Evolutionary conservation across 2,113 vertebrate species (phyloP), one percentile per base, ranked within the genome.

Genomic region (Chaetops frenatus): DNA sequence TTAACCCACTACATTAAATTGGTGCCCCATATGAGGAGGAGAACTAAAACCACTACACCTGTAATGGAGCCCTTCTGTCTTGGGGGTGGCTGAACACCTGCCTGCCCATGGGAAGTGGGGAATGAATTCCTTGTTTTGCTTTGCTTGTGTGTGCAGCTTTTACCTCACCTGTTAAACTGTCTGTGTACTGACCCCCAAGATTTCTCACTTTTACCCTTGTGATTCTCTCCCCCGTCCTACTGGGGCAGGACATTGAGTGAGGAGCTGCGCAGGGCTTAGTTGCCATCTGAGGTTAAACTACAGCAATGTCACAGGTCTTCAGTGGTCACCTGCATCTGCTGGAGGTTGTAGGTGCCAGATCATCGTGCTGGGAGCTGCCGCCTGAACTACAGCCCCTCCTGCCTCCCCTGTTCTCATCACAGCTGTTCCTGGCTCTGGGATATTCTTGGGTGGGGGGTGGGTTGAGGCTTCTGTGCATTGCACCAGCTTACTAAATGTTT

Each of bases 171-270:
- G 2, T 65, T 57, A 33, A 50, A 23, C 42, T 50, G 18, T 28
- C 15, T 31, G 12, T 36, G 33, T 57, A 10, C 10, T 0, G 1
- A 6, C 28, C 33, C 9, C 51, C 2, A 13, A 10, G 19, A 28
- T 44, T 58, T 73, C 36, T 66, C 51, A n/a, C 27, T 65, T 72
- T 36, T 19, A 61, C 28, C 8, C 8, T 40, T 70, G 8, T 22
- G 57, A 48, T 80, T 56, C 51, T 42, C 51, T 76, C 20, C 24
- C 35, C 25, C 12, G 1, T 74, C 31, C 27, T 27, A 16, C 44
- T 19, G 12, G 22, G 28, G 18, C 51, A 65, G 51, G 22, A 81
- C 12, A 0, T 0, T 31, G 20, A 66, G 31, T 17, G 25, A 85
- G 35, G 15, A 13, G 25, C 58, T 50, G 16, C 0, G 0, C 6